phyloP scores from a whole-genome alignment of 2,797 vertebrate species.

The Meriones psammophilus region DNA sequence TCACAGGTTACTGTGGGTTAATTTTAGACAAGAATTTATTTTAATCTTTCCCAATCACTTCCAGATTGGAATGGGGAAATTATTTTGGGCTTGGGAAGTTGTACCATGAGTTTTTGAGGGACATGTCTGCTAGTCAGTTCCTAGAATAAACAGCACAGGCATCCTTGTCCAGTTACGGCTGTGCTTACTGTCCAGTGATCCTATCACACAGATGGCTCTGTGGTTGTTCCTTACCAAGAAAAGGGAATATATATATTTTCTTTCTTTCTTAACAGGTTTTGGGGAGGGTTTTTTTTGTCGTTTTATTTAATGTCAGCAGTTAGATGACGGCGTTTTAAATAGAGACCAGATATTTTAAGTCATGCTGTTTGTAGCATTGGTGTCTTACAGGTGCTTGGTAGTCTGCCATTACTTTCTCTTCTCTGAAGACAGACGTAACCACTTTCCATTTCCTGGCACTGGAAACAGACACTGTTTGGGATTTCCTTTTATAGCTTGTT shows the following conservation, averaged over 20 bases:
- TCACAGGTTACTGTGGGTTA: slow-evolving; percentile 54
- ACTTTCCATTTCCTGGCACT: slow-evolving; percentile 88
- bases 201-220: slow-evolving; percentile 26
- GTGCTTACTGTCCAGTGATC: not conserved
- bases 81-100: slow-evolving; percentile 22
- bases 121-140: slow-evolving; percentile 15
- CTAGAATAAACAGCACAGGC: not conserved
- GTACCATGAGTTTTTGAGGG: slow-evolving; percentile 27
- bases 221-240: slow-evolving; percentile 37
- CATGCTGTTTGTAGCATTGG: slow-evolving; percentile 27
- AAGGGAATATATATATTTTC: not conserved
- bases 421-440: slow-evolving; percentile 84
- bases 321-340: slow-evolving; percentile 71
- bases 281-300: not conserved
- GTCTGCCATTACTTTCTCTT: slow-evolving; percentile 74
- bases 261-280: not conserved
- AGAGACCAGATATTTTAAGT: slow-evolving; percentile 80
- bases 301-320: slow-evolving; percentile 63
- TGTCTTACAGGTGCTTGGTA: slow-evolving; percentile 84
- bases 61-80: slow-evolving; percentile 76
- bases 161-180: not conserved
- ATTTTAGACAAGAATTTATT: slow-evolving; percentile 78
- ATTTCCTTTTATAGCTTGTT: slow-evolving; percentile 90
- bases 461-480: slow-evolving; percentile 87
- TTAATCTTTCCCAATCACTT: slow-evolving; percentile 77